Percentiles rank a stretch among this genome's conserved stretches.
These are phyloP conservation scores for Reticulitermes lucifugus DNA, from an alignment of 2,888 invertebrate genomes.

Conservation along the genomic window DNA sequence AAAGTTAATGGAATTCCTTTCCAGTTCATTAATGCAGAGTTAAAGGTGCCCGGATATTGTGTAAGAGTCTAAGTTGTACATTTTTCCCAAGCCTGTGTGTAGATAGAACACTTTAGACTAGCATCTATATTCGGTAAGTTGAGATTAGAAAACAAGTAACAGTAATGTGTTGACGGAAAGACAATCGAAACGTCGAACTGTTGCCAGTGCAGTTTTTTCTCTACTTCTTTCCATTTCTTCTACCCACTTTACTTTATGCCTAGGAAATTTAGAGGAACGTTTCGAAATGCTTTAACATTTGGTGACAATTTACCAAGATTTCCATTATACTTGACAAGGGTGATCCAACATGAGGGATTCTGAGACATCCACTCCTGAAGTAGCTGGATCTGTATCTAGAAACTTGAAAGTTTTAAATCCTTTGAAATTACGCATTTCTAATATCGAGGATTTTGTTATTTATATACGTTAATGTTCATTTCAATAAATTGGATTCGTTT, in stretches of 20 bases:
- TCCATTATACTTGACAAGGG: background rate
- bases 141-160: background rate
- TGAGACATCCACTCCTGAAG: background rate
- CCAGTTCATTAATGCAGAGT: background rate
- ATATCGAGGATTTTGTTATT: background rate
- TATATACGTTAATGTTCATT: background rate
- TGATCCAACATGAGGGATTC: background rate
- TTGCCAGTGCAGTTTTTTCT: background rate
- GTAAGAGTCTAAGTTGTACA: background rate
- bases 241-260: background rate
- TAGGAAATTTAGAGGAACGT: background rate
- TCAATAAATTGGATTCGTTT: background rate
- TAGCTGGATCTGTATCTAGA: background rate
- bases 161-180: background rate
- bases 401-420: background rate
- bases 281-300: background rate
- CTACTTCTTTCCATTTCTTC: background rate
- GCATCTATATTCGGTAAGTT: background rate
- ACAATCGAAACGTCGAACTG: background rate
- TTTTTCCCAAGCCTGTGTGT: background rate
- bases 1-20: constrained; percentile 21
- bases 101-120: background rate
- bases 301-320: background rate
- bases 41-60: background rate
- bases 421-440: background rate